Evolutionary conservation across 2,888 invertebrate genomes (phyloP), one percentile per base, ranked within the genome.

Genomic region (Flabesymbios commensalis): DNA sequence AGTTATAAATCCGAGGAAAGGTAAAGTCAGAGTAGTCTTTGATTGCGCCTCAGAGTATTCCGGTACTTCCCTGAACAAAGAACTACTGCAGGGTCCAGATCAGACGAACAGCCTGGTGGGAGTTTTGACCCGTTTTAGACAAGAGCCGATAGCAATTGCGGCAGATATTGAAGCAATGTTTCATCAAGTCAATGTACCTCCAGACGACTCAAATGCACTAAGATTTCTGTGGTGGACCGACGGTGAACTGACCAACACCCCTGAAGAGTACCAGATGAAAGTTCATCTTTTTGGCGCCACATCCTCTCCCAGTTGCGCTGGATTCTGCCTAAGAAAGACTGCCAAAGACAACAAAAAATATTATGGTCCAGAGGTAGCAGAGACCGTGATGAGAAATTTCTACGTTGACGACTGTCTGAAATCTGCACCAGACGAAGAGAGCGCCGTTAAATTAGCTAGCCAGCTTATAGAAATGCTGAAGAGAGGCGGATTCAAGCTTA

Each of bases 31-130:
- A 7, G 43, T 55, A 7, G 29, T 55, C 7, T 55, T 55, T 43
- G 55, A 55, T 28, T 5, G 14, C 43, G 28, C 26, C 7, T 41
- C 55, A 7, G 17, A n/a, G n/a, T 55, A 14, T 22, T 5, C 22
- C 19, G 33, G 33, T n/a, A 24, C 7, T 7, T 45, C 43, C 7
- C 28, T 55, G 5, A 55, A 55, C 33, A n/a, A 41, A 7, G n/a
- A 42, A 7, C 43, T 45, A 17, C 43, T 55, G 7, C 55, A 55
- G 29, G 55, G 55, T 10, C 43, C 55, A 47, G 55, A 55, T 26
- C 24, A 45, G 5, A 43, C 29, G 5, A 55, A 55, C 26, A 17
- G 7, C n/a, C 26, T 55, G 4, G 29, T 45, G 5, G 55, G 43
- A 5, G 55, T 55, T 5, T 24, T 42, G 5, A 47, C n/a, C n/a